These are phyloP conservation scores for Euura saliciscinereae DNA, from an alignment of 1,140 invertebrate species.

Conservation along the genomic window DNA sequence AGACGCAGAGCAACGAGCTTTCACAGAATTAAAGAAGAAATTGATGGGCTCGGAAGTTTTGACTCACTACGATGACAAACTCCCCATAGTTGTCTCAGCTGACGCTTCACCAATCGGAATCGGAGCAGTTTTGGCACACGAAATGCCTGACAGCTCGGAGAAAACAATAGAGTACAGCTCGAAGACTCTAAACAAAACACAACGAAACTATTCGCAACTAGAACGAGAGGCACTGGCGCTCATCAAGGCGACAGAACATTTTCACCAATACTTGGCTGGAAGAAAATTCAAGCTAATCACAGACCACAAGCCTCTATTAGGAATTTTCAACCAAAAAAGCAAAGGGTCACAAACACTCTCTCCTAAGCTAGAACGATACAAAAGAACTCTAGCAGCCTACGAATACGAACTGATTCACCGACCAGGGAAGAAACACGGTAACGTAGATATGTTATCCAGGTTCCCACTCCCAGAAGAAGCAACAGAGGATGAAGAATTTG, in stretches of 20 bases:
- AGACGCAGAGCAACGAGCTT: conserved; percentile 34
- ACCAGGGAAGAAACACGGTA: conserved; percentile 9
- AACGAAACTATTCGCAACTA: conserved; percentile 56
- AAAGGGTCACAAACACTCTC: conserved; percentile 18
- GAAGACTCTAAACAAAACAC: conserved; percentile 35
- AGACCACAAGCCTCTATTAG: conserved; percentile 52
- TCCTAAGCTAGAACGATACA: background rate
- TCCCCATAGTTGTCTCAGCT: conserved; percentile 34
- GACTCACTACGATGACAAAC: conserved; percentile 36
- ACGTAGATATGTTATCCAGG: conserved; percentile 11
- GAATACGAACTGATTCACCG: conserved; percentile 15
- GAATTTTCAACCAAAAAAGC: conserved; percentile 33
- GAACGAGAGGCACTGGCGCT: conserved; percentile 56
- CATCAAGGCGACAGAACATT: conserved; percentile 48
- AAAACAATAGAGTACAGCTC: conserved; percentile 47
- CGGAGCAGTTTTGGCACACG: conserved; percentile 46
- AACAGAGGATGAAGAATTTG: conserved; percentile 2
- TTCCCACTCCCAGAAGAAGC: conserved; percentile 18
- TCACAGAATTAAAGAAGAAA: conserved; percentile 37
- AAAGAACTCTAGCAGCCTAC: conserved; percentile 8
- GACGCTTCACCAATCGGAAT: conserved; percentile 45
- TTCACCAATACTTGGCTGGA: conserved; percentile 49
- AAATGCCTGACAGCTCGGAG: conserved; percentile 32
- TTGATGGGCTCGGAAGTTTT: conserved; percentile 28
- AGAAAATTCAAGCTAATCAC: conserved; percentile 51